Conservation (phyloP, 2,888 invertebrate genomes). For the Eugnorisma glareosa region DNA sequence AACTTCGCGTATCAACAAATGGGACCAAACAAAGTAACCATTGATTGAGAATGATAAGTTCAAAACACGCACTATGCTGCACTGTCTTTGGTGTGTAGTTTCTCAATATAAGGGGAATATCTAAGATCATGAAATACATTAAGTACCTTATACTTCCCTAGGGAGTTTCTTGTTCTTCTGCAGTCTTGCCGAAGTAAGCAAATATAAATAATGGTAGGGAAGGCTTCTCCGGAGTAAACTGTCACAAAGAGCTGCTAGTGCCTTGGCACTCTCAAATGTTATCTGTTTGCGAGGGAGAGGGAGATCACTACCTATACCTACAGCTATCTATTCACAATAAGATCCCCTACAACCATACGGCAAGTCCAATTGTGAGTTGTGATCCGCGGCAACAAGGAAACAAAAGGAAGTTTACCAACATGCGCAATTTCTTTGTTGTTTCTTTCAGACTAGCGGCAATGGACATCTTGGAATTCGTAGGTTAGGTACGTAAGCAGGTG, state of each 20-base stretch:
- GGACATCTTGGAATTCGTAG: not conserved
- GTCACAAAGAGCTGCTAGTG: not conserved
- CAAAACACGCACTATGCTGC: not conserved
- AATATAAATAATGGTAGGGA: not conserved
- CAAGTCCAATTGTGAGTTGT: not conserved
- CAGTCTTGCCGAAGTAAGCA: not conserved
- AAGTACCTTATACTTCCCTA: not conserved
- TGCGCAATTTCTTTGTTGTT: not conserved
- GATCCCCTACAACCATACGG: not conserved
- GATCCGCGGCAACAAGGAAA: not conserved
- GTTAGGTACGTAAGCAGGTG: too few relatives aligned
- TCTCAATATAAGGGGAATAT: not conserved
- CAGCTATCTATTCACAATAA: too few relatives aligned
- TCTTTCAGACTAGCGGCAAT: conserved; percentile 2
- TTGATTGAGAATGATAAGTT: conserved; percentile 11
- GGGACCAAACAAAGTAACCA: not conserved
- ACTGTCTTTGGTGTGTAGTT: not conserved
- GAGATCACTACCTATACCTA: not conserved
- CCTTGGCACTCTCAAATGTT: not conserved
- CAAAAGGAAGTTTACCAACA: conserved; percentile 17
- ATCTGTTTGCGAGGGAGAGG: not conserved
- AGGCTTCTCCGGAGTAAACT: not conserved
- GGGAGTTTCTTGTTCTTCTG: not conserved
- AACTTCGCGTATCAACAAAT: conserved; percentile 16
- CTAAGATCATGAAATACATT: not conserved